phyloP scores from a whole-genome alignment of 92 coral and sea anemone species.

The Epizoanthus illoricatus region DNA sequence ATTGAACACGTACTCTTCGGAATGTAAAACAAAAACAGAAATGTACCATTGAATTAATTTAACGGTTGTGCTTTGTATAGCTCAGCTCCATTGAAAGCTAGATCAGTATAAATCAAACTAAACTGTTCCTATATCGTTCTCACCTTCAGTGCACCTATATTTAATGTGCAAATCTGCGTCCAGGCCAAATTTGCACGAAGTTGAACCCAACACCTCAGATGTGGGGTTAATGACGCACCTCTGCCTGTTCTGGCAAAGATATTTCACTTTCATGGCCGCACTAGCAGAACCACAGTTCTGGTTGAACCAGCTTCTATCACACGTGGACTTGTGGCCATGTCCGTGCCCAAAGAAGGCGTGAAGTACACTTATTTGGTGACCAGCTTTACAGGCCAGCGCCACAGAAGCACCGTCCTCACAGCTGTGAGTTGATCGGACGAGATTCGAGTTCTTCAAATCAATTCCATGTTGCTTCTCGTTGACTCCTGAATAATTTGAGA shows the following conservation, averaged over 20 bases:
- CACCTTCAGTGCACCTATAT: slow-evolving; percentile 56
- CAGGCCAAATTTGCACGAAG: slow-evolving; percentile 62
- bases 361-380: slow-evolving; percentile 40
- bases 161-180: slow-evolving; percentile 52
- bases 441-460: no score
- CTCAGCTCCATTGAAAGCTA: no score
- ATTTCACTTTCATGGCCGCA: slow-evolving; percentile 39
- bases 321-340: slow-evolving; percentile 48
- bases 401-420: slow-evolving; percentile 53
- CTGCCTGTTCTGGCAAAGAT: slow-evolving; percentile 51
- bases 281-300: slow-evolving; percentile 50
- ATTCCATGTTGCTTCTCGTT: no score
- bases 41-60: background rate
- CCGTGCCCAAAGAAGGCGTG: slow-evolving; percentile 61
- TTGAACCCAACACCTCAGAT: slow-evolving; percentile 48
- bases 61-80: background rate
- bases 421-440: slow-evolving; percentile 29
- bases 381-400: slow-evolving; percentile 36
- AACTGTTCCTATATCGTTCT: background rate
- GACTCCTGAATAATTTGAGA: no score
- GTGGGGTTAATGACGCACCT: slow-evolving; percentile 54
- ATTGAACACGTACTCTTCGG: slow-evolving; percentile 30
- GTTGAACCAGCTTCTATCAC: slow-evolving; percentile 52
- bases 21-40: background rate
- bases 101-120: no score